Base-by-base conservation (phyloP, 2,888 invertebrate genomes). In the Sphaerophoria taeniata region DNA sequence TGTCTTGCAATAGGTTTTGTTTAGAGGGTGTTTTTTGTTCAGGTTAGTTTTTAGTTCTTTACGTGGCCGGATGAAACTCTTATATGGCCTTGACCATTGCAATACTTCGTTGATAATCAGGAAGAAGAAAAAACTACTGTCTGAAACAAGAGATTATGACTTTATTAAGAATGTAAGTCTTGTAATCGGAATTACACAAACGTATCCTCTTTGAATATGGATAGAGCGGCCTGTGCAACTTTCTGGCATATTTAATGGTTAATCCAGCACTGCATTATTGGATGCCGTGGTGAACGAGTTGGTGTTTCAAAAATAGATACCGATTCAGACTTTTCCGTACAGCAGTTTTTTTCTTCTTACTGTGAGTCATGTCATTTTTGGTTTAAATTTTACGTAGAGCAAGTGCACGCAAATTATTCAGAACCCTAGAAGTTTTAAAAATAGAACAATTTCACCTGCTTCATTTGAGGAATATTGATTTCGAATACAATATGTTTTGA, bases 1-100 rank as follows among this genome's bases (percentile, higher is more conserved):
- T 67, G 65, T 36, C 33, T 51, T 67, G 34, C 4, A 4, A 7
- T 63, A n/a, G 5, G 45, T 49, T 78, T 78, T 78, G 78, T 78
- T 65, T 78, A 65, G 72, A 49, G 47, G 24, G 24, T 51, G 47
- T 4, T 51, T 31, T 31, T 58, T 60, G 67, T 49, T 58, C 7
- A 34, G 31, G 49, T 60, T 58, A 6, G 9, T 33, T 63, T 63
- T 33, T 6, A 4, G 33, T 24, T 24, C 3, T 43, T 0, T 7
- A 3, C 39, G 43, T 16, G 0, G 7, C 1, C 24, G 12, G 11
- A 6, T 6, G 14, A 12, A 0, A 6, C 3, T 0, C 12, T 12
- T 3, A 24, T 2, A 4, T 6, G 12, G 60, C 24, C 43, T 12
- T 36, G 4, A 24, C 6, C 6, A 43, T 43, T 9, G 6, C 43